Base-by-base conservation (phyloP, 2,113 vertebrate genomes). In the Nerophis ophidion region DNA sequence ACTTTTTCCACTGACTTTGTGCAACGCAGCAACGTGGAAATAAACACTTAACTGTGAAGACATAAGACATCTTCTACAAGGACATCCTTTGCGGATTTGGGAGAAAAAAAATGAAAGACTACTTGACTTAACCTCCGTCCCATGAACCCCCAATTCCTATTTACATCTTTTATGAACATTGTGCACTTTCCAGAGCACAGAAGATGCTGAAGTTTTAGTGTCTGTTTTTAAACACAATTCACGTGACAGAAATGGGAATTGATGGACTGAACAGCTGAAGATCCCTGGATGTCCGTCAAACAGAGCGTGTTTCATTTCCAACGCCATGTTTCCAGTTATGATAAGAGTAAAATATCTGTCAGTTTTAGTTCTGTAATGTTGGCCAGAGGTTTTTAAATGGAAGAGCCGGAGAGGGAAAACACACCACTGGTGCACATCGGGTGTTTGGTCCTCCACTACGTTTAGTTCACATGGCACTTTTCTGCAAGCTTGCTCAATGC, bases 151-250 rank as follows among this genome's bases (percentile, higher is more conserved):
- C 63, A 66, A 68, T 82, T 76, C 78, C 84, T 83, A 63, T 76
- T 80, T 79, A 81, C 83, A 75, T 85, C 74, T 84, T 88, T 88
- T 78, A 79, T 72, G 52, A 62, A 68, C 57, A 55, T 68, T 57
- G 48, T 66, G 62, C 76, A 58, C 62, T 65, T 79, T 80, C 70
- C 62, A 61, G 58, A 82, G 52, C 83, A 83, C 69, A 6, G 40
- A 65, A 35, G 60, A 80, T 34, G 74, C 57, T 35, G 58, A 71
- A 70, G 69, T 84, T 84, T 83, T 81, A 79, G 66, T 72, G 50
- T 83, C 68, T 67, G 67, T 76, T 82, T 81, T 82, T 81, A 38
- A 71, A 57, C 66, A 84, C 82, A 81, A 79, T 53, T 86, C 73
- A 86, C 78, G 34, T 10, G 75, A 84, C 80, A 62, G 53, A 65